phyloP scores from a whole-genome alignment of 2,113 vertebrate species.

The Chlamydotis undulata region DNA sequence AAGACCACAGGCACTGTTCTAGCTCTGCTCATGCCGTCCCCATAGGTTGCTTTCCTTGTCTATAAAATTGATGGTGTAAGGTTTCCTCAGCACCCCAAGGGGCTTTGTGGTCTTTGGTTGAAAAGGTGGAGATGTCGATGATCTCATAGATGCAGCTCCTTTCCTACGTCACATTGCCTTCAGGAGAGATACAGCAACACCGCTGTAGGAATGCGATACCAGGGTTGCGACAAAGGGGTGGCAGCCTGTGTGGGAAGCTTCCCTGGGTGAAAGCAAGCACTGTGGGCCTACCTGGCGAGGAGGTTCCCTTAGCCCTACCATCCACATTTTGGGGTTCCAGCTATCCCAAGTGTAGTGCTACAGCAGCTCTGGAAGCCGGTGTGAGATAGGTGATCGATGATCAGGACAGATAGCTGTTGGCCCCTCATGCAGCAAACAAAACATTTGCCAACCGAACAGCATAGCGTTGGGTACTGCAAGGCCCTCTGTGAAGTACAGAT shows the following conservation, averaged over 20 bases:
- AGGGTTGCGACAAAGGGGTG: neutral
- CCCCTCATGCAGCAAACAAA: neutral
- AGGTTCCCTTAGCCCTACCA: neutral
- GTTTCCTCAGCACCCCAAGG: neutral
- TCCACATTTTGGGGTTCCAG: neutral
- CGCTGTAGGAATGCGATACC: rapidly evolving
- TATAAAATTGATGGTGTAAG: neutral
- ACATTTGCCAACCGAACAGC: neutral
- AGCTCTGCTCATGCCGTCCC: neutral
- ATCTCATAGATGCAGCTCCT: neutral
- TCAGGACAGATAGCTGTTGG: neutral
- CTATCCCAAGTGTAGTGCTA: neutral
- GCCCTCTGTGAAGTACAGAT: neutral
- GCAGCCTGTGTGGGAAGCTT: neutral
- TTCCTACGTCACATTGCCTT: rapidly evolving
- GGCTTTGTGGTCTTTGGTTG: neutral
- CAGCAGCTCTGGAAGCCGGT: neutral
- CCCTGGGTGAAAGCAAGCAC: neutral
- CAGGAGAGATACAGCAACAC: neutral
- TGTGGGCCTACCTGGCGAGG: neutral
- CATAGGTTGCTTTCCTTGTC: rapidly evolving
- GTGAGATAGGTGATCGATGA: neutral
- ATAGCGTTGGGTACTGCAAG: neutral
- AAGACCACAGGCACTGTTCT: neutral
- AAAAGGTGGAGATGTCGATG: neutral